phyloP scores from a whole-genome alignment of 2,797 vertebrate species.

The Anableps anableps region DNA sequence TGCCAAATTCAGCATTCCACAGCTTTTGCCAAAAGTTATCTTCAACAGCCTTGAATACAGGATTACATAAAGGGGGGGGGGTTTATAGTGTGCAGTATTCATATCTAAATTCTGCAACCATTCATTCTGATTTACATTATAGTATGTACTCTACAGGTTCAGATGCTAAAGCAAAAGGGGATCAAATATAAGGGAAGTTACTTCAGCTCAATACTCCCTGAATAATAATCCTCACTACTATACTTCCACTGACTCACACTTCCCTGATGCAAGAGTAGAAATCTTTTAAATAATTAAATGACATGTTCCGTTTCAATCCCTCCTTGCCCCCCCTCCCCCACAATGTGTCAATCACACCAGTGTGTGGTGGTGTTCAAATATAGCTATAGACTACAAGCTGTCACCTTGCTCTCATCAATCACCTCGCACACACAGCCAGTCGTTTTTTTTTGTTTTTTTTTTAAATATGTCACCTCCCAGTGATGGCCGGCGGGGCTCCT shows the following conservation, averaged over 20 bases:
- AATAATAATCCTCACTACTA: conserved; percentile 39
- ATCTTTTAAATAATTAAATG: conserved; percentile 56
- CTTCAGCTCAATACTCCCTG: conserved; percentile 31
- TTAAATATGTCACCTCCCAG: conserved; percentile 55
- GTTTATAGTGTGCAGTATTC: conserved; percentile 20
- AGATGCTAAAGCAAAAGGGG: conserved; percentile 20
- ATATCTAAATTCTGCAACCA: neutral
- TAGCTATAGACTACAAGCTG: conserved; percentile 52
- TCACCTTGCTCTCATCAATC: conserved; percentile 67
- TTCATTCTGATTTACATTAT: neutral
- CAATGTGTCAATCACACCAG: conserved; percentile 46
- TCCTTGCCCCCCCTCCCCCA: neutral
- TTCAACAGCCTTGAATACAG: neutral
- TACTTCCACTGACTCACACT: conserved; percentile 16
- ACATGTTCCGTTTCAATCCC: conserved; percentile 34
- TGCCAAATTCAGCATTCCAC: neutral
- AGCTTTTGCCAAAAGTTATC: neutral
- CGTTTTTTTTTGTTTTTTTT: conserved; percentile 68
- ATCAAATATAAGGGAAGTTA: conserved; percentile 32
- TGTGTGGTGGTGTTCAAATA: conserved; percentile 48
- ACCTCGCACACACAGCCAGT: conserved; percentile 53
- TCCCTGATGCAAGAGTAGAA: conserved; percentile 25
- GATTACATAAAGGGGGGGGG: neutral
- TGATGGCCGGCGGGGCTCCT: conserved; percentile 45
- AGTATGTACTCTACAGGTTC: conserved; percentile 10